These are phyloP conservation scores for Endotricha flammealis DNA, from an alignment of 2,888 invertebrate genomes.

Conservation along the genomic window DNA sequence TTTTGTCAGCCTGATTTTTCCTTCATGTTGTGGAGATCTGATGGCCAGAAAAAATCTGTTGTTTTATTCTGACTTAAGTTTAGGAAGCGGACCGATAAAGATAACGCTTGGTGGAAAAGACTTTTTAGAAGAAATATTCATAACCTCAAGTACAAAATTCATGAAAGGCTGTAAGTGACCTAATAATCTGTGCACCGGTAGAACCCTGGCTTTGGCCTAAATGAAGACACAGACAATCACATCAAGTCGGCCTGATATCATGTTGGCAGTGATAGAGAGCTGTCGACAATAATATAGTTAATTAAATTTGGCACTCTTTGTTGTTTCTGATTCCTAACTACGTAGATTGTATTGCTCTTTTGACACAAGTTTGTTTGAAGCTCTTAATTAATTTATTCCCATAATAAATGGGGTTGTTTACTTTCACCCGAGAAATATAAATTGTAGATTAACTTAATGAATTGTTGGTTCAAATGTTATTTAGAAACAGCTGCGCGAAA, in stretches of 20 bases:
- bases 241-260: not conserved
- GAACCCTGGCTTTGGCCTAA: slow-evolving; percentile 20
- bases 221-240: slow-evolving; percentile 9
- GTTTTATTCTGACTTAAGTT: no score
- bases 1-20: no score
- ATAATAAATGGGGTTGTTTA: slow-evolving; percentile 1
- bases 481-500: no score
- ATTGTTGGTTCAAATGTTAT: no score
- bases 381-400: slow-evolving; percentile 25
- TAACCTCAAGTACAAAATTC: no score
- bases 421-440: not conserved
- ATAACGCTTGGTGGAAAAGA: no score
- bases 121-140: no score
- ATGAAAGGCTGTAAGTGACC: not conserved
- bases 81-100: no score
- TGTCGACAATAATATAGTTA: slow-evolving; percentile 8
- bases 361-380: slow-evolving; percentile 14
- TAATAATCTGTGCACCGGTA: slow-evolving; percentile 16
- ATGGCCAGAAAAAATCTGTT: no score
- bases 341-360: slow-evolving; percentile 2
- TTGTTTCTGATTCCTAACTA: slow-evolving; percentile 4
- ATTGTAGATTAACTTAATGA: no score
- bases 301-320: slow-evolving; percentile 13
- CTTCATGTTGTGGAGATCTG: no score
- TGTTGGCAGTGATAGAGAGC: slow-evolving; percentile 12